Evolutionary conservation across 2,113 vertebrate genomes (phyloP).

Genomic region (Microtus richardsoni): DNA sequence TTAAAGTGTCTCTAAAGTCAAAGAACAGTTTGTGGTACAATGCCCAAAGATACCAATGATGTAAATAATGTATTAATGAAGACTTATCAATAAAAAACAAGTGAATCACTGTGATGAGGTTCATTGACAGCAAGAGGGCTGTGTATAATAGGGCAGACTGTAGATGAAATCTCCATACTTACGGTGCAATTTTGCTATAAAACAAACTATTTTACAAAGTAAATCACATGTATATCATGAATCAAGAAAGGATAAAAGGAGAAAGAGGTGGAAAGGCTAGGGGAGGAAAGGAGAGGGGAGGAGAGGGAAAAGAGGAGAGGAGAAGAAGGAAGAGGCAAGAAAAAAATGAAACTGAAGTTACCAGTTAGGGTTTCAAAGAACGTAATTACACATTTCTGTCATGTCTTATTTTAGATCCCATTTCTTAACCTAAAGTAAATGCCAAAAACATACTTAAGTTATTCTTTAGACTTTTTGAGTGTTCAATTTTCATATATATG

Average conservation of each 20-base stretch:
- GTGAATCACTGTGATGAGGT: neutral
- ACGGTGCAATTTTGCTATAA: neutral
- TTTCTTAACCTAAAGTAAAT: neutral
- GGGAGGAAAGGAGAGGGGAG: neutral
- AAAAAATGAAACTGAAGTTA: neutral
- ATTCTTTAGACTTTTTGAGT: neutral
- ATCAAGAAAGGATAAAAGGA: neutral
- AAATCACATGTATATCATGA: neutral
- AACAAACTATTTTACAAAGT: neutral
- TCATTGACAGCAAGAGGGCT: neutral
- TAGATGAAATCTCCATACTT: neutral
- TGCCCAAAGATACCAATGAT: neutral
- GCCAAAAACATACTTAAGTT: neutral
- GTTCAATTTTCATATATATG: neutral
- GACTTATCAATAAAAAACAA: neutral
- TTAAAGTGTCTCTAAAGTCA: neutral
- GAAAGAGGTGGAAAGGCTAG: neutral
- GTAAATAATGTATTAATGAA: neutral
- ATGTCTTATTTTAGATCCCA: neutral
- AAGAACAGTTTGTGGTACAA: neutral
- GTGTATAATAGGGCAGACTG: rapidly evolving
- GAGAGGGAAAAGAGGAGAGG: neutral
- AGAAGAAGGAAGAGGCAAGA: rapidly evolving
- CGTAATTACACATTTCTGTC: neutral
- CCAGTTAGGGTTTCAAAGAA: rapidly evolving